These are phyloP conservation scores for Helicoverpa assulta DNA, from an alignment of 2,888 invertebrate species.

Conservation along the genomic window DNA sequence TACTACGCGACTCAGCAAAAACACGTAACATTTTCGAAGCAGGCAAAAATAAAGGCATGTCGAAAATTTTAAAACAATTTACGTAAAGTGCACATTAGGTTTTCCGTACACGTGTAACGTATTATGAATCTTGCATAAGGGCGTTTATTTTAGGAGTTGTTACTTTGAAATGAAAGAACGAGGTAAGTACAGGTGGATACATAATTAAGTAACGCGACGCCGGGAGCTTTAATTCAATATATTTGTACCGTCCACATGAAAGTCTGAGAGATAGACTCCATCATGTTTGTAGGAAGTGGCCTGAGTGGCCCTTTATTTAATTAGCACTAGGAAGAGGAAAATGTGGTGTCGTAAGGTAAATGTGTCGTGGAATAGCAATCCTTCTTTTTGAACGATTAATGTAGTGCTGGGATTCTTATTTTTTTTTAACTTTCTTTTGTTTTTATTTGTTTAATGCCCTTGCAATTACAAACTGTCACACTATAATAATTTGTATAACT, in stretches of 20 bases:
- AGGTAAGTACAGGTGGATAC: constrained; percentile 35
- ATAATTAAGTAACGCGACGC: constrained; percentile 51
- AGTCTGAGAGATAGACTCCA: constrained; percentile 45
- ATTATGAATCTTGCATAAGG: constrained; percentile 46
- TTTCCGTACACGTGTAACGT: constrained; percentile 43
- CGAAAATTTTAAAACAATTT: constrained; percentile 39
- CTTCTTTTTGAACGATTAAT: constrained; percentile 17
- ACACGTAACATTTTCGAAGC: constrained; percentile 1
- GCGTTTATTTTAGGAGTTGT: constrained; percentile 23
- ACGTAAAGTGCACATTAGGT: constrained; percentile 54
- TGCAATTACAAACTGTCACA: too few species aligned
- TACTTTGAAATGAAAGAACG: constrained; percentile 21
- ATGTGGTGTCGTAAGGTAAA: constrained; percentile 35
- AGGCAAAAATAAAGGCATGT: constrained; percentile 13
- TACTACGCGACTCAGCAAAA: constrained; percentile 16
- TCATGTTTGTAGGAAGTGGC: constrained; percentile 48
- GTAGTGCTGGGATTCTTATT: background rate
- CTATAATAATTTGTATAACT: too few species aligned
- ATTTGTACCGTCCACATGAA: constrained; percentile 47
- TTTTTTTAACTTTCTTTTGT: background rate
- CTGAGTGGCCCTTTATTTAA: constrained; percentile 61
- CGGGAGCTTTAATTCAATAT: constrained; percentile 56
- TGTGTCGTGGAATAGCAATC: constrained; percentile 16
- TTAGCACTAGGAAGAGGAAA: constrained; percentile 50
- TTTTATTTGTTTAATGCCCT: too few species aligned